Evolutionary conservation across 2,888 invertebrate species (phyloP).

Genomic region (Linyphia triangularis): DNA sequence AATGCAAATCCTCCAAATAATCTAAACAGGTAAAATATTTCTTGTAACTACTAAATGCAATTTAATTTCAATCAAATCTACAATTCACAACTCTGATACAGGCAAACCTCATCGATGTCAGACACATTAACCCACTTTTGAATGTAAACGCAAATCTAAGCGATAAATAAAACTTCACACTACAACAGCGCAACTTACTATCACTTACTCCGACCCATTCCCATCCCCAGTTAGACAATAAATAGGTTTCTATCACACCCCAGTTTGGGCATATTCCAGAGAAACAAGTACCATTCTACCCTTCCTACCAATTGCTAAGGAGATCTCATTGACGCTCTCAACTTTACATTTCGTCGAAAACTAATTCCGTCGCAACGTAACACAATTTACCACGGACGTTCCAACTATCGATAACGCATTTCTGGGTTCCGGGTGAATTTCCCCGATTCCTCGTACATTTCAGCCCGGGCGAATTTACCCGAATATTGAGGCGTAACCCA

Average conservation of each 20-base stretch:
- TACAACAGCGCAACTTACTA: too few species aligned
- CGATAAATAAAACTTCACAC: too few species aligned
- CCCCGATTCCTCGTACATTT: not conserved
- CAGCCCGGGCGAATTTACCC: too few species aligned
- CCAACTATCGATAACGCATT: not conserved
- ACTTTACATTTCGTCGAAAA: not conserved
- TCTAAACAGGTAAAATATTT: too few species aligned
- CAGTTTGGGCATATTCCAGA: not conserved
- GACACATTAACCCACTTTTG: too few species aligned
- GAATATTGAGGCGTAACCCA: not conserved
- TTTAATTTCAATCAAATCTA: too few species aligned
- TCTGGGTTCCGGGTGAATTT: not conserved
- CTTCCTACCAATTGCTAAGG: not conserved
- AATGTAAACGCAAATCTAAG: too few species aligned
- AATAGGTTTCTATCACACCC: not conserved
- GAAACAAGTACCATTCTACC: not conserved
- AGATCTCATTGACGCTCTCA: not conserved
- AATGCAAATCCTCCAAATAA: too few species aligned
- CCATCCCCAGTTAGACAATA: not conserved
- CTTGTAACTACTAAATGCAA: too few species aligned
- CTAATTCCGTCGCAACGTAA: not conserved
- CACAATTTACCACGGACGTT: not conserved
- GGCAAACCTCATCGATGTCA: too few species aligned
- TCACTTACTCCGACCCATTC: too few species aligned
- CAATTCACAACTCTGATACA: too few species aligned